A percentile compares a stretch with the other conserved stretches of the same genome.
Evolutionary conservation across 2,888 invertebrate species (phyloP).

Genomic region (Gasteruption jaculator): DNA sequence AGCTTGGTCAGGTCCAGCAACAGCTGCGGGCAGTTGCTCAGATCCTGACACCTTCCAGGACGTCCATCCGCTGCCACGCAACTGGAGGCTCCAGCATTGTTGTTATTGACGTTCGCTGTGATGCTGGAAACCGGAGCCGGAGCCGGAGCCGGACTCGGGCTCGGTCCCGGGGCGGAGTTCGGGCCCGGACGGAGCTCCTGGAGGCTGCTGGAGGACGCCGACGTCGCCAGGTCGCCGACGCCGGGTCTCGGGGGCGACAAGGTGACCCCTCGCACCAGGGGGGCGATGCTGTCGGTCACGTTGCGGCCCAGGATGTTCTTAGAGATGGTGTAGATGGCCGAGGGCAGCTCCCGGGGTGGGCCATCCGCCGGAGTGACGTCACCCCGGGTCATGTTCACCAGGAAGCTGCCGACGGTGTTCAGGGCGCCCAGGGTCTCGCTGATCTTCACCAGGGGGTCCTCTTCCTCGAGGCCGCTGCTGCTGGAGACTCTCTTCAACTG

Average conservation of each 20-base stretch:
- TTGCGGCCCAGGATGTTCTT: slow-evolving; percentile 74
- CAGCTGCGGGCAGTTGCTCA: slow-evolving; percentile 83
- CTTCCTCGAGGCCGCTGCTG: slow-evolving; percentile 21
- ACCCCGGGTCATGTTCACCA: slow-evolving; percentile 74
- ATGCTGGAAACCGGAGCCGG: no score
- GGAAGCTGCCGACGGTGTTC: slow-evolving; percentile 79
- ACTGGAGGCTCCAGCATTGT: slow-evolving; percentile 55
- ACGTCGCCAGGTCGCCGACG: slow-evolving; percentile 1
- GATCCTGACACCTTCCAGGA: slow-evolving; percentile 78
- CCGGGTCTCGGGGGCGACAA: slow-evolving; percentile 43
- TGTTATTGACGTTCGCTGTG: slow-evolving; percentile 52
- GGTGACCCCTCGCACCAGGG: slow-evolving; percentile 59
- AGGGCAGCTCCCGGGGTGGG: slow-evolving; percentile 60
- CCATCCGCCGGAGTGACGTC: slow-evolving; percentile 40
- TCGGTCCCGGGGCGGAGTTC: no score
- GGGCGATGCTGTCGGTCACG: slow-evolving; percentile 76
- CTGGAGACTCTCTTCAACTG: no score
- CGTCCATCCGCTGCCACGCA: slow-evolving; percentile 81
- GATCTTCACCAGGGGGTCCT: slow-evolving; percentile 53
- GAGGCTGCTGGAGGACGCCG: slow-evolving; percentile 42
- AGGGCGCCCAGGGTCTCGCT: slow-evolving; percentile 71
- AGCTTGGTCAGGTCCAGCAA: slow-evolving; percentile 76
- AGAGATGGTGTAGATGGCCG: slow-evolving; percentile 74
- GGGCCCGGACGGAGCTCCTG: slow-evolving; percentile 53
- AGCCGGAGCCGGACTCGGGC: no score